Evolutionary conservation across 2,113 vertebrate genomes (phyloP).

Genomic region (Sander vitreus): DNA sequence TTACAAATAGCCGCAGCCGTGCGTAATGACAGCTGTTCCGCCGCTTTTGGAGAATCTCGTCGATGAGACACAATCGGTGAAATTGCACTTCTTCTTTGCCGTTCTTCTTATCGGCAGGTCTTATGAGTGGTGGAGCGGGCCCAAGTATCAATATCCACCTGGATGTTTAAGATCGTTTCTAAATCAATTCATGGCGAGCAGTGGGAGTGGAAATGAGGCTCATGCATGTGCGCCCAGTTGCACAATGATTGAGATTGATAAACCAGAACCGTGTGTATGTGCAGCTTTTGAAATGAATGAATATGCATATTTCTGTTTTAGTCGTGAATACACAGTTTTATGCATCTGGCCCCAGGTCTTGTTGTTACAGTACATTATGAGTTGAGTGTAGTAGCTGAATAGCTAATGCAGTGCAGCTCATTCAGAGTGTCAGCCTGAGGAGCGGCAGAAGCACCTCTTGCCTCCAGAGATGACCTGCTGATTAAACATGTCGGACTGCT

Average conservation of each 20-base stretch:
- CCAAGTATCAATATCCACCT: background rate
- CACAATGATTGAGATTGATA: background rate
- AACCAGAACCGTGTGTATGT: background rate
- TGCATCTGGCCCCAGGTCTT: background rate
- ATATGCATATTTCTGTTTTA: background rate
- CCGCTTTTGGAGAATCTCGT: background rate
- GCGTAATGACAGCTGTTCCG: background rate
- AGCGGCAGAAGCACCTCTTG: slow-evolving; percentile 14
- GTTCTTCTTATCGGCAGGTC: background rate
- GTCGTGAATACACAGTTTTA: background rate
- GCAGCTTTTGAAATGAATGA: background rate
- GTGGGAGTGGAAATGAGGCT: background rate
- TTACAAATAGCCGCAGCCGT: background rate
- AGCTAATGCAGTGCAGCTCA: slow-evolving; percentile 3
- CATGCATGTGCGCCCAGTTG: no score
- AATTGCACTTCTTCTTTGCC: background rate
- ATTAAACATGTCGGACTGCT: slow-evolving; percentile 63
- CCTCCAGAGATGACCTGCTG: slow-evolving; percentile 57
- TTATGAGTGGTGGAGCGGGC: background rate
- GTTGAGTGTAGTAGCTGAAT: background rate
- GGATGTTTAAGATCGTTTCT: background rate
- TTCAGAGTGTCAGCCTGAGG: slow-evolving; percentile 3
- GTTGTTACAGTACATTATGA: background rate
- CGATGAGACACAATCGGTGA: background rate
- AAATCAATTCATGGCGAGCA: background rate